These are phyloP conservation scores for Lymantria monacha DNA, from an alignment of 2,888 invertebrate genomes.

Conservation along the genomic window DNA sequence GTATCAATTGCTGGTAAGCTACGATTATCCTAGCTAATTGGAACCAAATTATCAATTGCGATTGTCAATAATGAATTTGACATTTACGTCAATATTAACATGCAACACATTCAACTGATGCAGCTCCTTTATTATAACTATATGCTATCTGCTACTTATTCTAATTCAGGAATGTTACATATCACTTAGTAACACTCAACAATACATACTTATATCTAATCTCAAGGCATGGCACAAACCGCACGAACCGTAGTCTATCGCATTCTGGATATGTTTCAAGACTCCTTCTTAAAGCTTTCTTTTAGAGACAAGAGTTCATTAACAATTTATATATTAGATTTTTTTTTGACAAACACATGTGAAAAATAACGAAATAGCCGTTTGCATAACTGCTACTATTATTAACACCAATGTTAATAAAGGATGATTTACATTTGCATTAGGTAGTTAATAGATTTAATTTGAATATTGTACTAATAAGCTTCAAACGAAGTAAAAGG, in stretches of 20 bases:
- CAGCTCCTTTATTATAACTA: constrained; percentile 19
- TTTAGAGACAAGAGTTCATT: constrained; percentile 39
- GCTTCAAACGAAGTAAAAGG: too few relatives aligned
- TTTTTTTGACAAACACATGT: background rate
- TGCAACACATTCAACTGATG: constrained; percentile 18
- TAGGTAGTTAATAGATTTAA: too few relatives aligned
- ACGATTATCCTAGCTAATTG: constrained; percentile 41
- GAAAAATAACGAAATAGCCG: constrained; percentile 1
- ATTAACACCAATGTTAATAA: constrained; percentile 6
- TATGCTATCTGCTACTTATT: constrained; percentile 14
- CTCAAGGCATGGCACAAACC: constrained; percentile 54
- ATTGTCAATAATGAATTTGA: constrained; percentile 11
- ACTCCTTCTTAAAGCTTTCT: constrained; percentile 60
- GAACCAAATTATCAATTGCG: constrained; percentile 16
- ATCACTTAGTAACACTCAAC: constrained; percentile 31
- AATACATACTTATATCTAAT: constrained; percentile 30
- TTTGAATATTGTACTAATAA: too few relatives aligned
- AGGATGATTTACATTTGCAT: too few relatives aligned
- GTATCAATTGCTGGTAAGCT: constrained; percentile 40
- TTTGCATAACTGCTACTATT: background rate
- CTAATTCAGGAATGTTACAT: constrained; percentile 37
- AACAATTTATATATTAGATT: constrained; percentile 12
- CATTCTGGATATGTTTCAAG: constrained; percentile 58
- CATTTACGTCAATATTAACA: background rate
- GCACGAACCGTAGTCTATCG: constrained; percentile 34